Percentiles rank a stretch among this genome's conserved stretches.
phyloP scores from a whole-genome alignment of 2,888 invertebrate genomes.

The Drosophila mimetica region DNA sequence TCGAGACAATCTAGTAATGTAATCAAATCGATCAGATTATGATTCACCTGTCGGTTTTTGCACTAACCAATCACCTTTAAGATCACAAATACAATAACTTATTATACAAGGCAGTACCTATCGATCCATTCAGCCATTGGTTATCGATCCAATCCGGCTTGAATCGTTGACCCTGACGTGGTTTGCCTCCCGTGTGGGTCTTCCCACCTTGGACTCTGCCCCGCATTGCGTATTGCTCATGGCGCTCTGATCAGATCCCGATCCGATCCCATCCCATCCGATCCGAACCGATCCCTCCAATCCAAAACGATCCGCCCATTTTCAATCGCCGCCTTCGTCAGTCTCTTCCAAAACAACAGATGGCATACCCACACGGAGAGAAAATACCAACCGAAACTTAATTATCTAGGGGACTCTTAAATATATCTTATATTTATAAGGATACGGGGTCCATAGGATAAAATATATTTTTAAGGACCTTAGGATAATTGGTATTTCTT shows the following conservation, averaged over 20 bases:
- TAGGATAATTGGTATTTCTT: too few relatives aligned
- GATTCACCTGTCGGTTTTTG: not conserved
- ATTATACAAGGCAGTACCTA: not conserved
- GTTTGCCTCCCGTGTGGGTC: constrained; percentile 31
- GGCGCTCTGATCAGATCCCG: constrained; percentile 8
- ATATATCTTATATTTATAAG: too few relatives aligned
- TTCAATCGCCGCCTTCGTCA: constrained; percentile 6
- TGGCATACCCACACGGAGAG: constrained; percentile 1
- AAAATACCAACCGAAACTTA: not conserved
- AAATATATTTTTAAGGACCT: too few relatives aligned
- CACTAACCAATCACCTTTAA: too few relatives aligned
- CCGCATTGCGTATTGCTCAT: constrained; percentile 53
- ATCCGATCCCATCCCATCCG: constrained; percentile 7
- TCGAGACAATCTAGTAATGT: too few relatives aligned
- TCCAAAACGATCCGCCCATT: constrained; percentile 13
- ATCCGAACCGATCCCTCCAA: constrained; percentile 3
- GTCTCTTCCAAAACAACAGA: constrained; percentile 33
- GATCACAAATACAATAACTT: too few relatives aligned
- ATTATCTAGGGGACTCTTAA: too few relatives aligned
- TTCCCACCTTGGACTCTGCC: constrained; percentile 59
- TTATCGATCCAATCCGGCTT: constrained; percentile 17
- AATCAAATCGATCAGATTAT: not conserved
- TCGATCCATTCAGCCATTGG: constrained; percentile 12
- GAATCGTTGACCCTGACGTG: constrained; percentile 39
- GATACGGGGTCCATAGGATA: too few relatives aligned